A percentile compares a stretch with the other conserved stretches of the same genome.
phyloP scores from a whole-genome alignment of 2,888 invertebrate species.

The Drosophila kokeensis region DNA sequence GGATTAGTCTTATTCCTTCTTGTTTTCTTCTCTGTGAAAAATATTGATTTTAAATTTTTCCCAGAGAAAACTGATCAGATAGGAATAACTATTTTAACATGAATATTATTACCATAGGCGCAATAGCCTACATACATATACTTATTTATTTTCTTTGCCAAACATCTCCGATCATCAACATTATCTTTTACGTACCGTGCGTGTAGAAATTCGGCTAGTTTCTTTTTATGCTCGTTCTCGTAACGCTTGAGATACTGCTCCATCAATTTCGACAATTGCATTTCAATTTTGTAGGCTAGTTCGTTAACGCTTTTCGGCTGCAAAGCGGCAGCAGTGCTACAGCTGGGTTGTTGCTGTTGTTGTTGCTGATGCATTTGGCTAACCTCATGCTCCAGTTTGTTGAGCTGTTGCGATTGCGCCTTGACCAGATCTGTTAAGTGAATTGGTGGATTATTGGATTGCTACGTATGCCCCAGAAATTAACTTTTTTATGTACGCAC shows the following conservation, averaged over 20 bases:
- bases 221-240: constrained; percentile 83
- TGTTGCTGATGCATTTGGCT: constrained; percentile 74
- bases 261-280: constrained; percentile 83
- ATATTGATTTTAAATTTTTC: not conserved
- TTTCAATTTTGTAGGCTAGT: constrained; percentile 83
- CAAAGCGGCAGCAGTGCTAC: constrained; percentile 51
- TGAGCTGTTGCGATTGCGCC: constrained; percentile 86
- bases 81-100: not conserved
- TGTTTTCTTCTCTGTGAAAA: not conserved
- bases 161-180: not conserved
- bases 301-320: constrained; percentile 79
- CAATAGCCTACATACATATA: not conserved
- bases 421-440: constrained; percentile 85
- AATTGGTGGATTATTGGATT: not conserved
- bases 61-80: not conserved
- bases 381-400: constrained; percentile 85
- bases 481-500: constrained; percentile 52
- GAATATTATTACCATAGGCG: not conserved
- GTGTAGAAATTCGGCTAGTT: constrained; percentile 81
- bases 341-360: constrained; percentile 33
- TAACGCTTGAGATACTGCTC: constrained; percentile 84
- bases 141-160: not conserved
- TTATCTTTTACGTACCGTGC: constrained; percentile 71
- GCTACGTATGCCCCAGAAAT: not conserved
- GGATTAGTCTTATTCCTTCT: too few species aligned